Base-by-base conservation (phyloP, 1,140 invertebrate species). In the Lasioglossum albipes region DNA sequence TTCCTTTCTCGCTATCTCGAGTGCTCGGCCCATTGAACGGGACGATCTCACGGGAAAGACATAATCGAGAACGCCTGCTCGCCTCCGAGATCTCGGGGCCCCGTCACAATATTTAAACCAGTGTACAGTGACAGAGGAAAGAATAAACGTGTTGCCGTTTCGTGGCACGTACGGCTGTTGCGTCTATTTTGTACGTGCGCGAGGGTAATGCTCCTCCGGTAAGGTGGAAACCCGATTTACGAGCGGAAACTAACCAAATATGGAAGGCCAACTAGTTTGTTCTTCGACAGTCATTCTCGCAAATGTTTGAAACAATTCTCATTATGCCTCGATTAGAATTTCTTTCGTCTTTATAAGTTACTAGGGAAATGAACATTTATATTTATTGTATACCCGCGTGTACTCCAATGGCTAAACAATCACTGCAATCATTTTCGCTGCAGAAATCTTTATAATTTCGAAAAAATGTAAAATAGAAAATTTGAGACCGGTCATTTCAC, bases 161-260 rank as follows among this genome's bases (percentile, higher is more conserved):
- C 45, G 36, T 69, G 80, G 87, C 90, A 91, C 90, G 90, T 90
- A 89, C 84, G 61, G 41, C 72, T 87, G 87, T 87, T 85, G 79
- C 85, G 87, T 89, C 85, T 91, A 89, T 90, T 89, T 89, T 84
- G 80, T 85, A 82, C 72, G 59, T 66, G 75, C 72, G 52, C 72
- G 82, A 89, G 86, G 86, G 83, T 88, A 89, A 84, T 71, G 86
- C 83, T 88, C 86, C 66, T 86, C 74, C 36, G 65, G 66, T 36
- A 64, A 61, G 54, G 75, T 62, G 70, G 83, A 84, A 72, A 73
- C 62, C 84, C 68, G 36, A 76, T 81, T 85, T 81, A 22, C n/a
- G 49, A 59, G 45, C 10, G 45, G 45, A 49, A 49, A 13, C 0
- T 13, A 12, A 13, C 45, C 45, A 12, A 13, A 49, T 49, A 49